Evolutionary conservation across 2,888 invertebrate genomes (phyloP).

Genomic region (Ganaspis brasiliensis): DNA sequence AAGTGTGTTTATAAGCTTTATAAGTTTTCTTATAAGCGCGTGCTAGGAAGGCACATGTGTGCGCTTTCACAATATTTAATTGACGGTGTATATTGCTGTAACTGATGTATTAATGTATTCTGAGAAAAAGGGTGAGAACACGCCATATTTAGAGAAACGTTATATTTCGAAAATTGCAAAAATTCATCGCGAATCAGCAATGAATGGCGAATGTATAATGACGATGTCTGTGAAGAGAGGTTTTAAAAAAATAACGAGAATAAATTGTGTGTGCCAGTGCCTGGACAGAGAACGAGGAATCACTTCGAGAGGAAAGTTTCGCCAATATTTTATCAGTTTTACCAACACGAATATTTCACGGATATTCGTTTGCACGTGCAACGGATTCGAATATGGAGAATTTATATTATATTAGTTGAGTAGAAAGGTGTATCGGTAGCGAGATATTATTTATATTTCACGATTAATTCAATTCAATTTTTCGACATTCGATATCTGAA

Average conservation of each 20-base stretch:
- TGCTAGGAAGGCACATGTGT: constrained; percentile 4
- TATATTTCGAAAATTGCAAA: constrained; percentile 49
- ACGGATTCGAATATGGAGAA: constrained; percentile 11
- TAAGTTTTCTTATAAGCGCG: constrained; percentile 12
- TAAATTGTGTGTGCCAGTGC: constrained; percentile 20
- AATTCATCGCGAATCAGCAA: constrained; percentile 54
- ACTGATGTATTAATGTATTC: constrained; percentile 37
- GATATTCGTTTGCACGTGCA: background rate
- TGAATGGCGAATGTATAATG: constrained; percentile 62
- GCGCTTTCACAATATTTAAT: constrained; percentile 35
- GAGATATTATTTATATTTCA: too few species aligned
- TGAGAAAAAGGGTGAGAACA: constrained; percentile 48
- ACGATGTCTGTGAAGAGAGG: constrained; percentile 24
- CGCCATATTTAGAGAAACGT: constrained; percentile 58
- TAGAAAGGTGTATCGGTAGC: too few species aligned
- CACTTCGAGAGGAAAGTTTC: constrained; percentile 35
- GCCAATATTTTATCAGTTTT: constrained; percentile 36
- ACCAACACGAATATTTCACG: constrained; percentile 32
- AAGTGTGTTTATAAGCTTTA: constrained; percentile 17
- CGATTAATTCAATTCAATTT: too few species aligned
- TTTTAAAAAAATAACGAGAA: constrained; percentile 52
- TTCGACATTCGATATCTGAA: too few species aligned
- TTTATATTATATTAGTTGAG: too few species aligned
- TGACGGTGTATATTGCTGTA: background rate
- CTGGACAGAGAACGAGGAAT: constrained; percentile 39